Percentiles rank a stretch among this genome's conserved stretches.
Conservation (phyloP, 2,797 vertebrate genomes). For the Octomys mimax region DNA sequence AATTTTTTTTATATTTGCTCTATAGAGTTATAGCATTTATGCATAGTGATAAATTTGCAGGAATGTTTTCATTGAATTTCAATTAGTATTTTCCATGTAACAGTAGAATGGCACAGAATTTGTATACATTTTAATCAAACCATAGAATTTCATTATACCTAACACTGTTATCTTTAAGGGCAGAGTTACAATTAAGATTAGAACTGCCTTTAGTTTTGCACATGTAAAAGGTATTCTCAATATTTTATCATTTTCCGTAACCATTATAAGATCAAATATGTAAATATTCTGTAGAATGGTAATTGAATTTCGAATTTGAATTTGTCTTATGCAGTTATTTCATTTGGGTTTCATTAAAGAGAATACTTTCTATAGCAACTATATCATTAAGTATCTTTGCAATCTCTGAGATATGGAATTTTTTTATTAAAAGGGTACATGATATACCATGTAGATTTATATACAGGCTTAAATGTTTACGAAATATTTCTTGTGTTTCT, state of each 20-base stretch:
- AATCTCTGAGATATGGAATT: constrained; percentile 83
- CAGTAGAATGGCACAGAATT: constrained; percentile 68
- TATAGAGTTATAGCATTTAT: constrained; percentile 68
- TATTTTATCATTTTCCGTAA: constrained; percentile 79
- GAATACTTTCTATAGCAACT: constrained; percentile 89
- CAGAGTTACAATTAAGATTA: constrained; percentile 74
- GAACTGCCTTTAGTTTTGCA: constrained; percentile 64
- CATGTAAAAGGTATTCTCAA: constrained; percentile 74
- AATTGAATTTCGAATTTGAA: constrained; percentile 84
- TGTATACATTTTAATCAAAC: constrained; percentile 74
- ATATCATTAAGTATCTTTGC: constrained; percentile 86
- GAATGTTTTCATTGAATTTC: constrained; percentile 64
- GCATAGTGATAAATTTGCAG: constrained; percentile 54
- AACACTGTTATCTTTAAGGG: constrained; percentile 74
- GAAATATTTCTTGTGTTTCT: constrained; percentile 74
- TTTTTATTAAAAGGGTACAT: constrained; percentile 82
- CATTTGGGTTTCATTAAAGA: constrained; percentile 86
- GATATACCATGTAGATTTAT: constrained; percentile 60
- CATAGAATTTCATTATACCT: constrained; percentile 71
- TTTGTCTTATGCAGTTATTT: constrained; percentile 87
- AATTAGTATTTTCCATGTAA: constrained; percentile 68
- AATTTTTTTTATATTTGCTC: constrained; percentile 61
- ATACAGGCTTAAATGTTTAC: constrained; percentile 74
- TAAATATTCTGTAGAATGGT: constrained; percentile 82
- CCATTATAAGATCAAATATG: constrained; percentile 76